phyloP scores from a whole-genome alignment of 64 coral and sea anemone species.

The Montipora sp. region DNA sequence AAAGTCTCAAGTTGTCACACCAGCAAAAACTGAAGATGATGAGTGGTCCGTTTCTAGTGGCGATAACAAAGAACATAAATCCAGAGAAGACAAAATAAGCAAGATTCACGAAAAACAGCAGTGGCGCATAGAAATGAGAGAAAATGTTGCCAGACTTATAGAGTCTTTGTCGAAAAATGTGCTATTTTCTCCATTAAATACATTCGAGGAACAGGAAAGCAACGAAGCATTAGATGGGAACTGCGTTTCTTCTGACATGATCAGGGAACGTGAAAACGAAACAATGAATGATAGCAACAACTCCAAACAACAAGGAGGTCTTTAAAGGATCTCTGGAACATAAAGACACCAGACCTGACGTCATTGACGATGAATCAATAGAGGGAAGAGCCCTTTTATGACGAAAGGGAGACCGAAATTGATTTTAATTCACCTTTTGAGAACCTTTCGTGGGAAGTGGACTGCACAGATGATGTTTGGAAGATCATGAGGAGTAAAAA shows the following conservation, averaged over 20 bases:
- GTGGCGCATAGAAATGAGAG: not conserved
- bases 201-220: conserved; percentile 24
- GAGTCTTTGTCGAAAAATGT: not conserved
- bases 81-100: not conserved
- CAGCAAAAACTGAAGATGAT: not conserved
- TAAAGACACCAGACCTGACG: not conserved
- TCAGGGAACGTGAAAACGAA: not conserved
- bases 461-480: conserved; percentile 77
- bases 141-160: not conserved
- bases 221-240: not conserved
- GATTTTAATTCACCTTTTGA: conserved; percentile 63
- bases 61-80: no score
- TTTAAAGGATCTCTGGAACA: not conserved
- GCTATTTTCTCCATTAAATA: not conserved
- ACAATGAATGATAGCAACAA: not conserved
- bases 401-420: conserved; percentile 40
- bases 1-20: not conserved
- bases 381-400: not conserved
- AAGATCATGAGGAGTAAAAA: conserved; percentile 44
- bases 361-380: not conserved
- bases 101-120: not conserved
- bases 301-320: not conserved
- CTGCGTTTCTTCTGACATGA: not conserved
- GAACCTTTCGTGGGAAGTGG: conserved; percentile 77
- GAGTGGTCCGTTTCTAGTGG: not conserved